Evolutionary conservation across 2,888 invertebrate species (phyloP), one percentile per base, ranked within the genome.

Genomic region (Dichetophora obliterata): DNA sequence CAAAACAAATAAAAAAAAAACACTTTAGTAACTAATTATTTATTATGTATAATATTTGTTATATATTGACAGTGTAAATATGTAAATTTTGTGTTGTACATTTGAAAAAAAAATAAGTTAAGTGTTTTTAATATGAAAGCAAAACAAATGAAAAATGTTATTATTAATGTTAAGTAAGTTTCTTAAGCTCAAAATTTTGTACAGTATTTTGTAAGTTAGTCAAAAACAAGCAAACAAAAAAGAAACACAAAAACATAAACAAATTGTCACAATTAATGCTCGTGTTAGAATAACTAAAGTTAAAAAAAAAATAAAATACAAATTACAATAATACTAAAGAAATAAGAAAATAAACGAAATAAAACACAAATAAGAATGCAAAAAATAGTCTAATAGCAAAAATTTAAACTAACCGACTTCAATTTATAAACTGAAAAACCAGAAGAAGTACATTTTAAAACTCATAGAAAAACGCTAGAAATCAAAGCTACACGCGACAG

Each of bases 201-300:
- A 74, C 74, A 74, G 74, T 74, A 74, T 54, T 76, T 63, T 76
- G 50, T 76, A 65, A 57, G 71, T 66, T 74, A 75, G 66, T 43
- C 14, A 66, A 34, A 22, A 70, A 68, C 70, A 70, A 63, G n/a
- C 63, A n/a, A 37, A 54, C 24, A 48, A 66, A 11, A 22, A 16
- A 50, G 52, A 22, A 68, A 43, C 19, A 54, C n/a, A 19, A 57
- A 72, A 37, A 24, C 24, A 43, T 5, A 37, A 63, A 65, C 59
- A 68, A 68, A 68, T 68, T 59, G 72, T 74, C 65, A 66, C 31
- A 65, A 52, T 74, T 65, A 63, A 74, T 66, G 74, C 74, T 74
- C 65, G 74, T 74, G 74, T 74, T 74, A 74, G 74, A 54, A 74
- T 57, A 69, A 77, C 34, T 57, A 43, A 57, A 72, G 43, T 66